Evolutionary conservation across 2,113 vertebrate genomes (phyloP).

Genomic region (Morone chrysops): DNA sequence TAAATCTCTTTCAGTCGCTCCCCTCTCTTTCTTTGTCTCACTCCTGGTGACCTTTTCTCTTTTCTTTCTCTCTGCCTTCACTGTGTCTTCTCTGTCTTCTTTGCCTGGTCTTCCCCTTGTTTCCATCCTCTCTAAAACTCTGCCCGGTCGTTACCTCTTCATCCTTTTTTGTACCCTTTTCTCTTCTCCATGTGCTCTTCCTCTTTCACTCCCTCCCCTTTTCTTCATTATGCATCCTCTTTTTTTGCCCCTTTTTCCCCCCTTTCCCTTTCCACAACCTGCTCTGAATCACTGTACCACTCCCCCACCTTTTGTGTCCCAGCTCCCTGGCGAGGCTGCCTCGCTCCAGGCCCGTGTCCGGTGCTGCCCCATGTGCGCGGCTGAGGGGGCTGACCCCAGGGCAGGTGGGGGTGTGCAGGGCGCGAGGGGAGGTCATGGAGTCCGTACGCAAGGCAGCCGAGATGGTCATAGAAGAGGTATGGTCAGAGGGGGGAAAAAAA

Average conservation of each 20-base stretch:
- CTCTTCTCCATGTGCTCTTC: slow-evolving; percentile 49
- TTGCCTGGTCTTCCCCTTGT: slow-evolving; percentile 56
- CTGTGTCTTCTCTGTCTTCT: slow-evolving; percentile 55
- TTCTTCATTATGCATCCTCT: slow-evolving; percentile 45
- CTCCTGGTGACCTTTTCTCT: slow-evolving; percentile 74
- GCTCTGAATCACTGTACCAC: slow-evolving; percentile 34
- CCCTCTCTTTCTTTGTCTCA: slow-evolving; percentile 78
- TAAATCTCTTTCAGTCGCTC: slow-evolving; percentile 77
- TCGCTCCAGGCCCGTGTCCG: slow-evolving; percentile 78
- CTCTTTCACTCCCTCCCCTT: slow-evolving; percentile 14
- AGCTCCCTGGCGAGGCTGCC: slow-evolving; percentile 86
- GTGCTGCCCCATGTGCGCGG: slow-evolving; percentile 77
- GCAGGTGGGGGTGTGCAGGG: slow-evolving; percentile 82
- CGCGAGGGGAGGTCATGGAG: slow-evolving; percentile 86
- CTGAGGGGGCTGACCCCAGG: slow-evolving; percentile 83
- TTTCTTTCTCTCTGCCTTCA: slow-evolving; percentile 66
- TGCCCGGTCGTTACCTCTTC: slow-evolving; percentile 50
- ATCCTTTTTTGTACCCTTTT: slow-evolving; percentile 50
- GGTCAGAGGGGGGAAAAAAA: neutral
- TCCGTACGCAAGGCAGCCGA: slow-evolving; percentile 76
- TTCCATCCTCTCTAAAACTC: slow-evolving; percentile 68
- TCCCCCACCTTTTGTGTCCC: slow-evolving; percentile 32
- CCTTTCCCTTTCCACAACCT: slow-evolving; percentile 5
- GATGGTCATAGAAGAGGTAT: slow-evolving; percentile 86
- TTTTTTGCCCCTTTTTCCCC: slow-evolving; percentile 16